These are phyloP conservation scores for Leptinotarsa tumamoca DNA, from an alignment of 2,888 invertebrate genomes.

Conservation along the genomic window DNA sequence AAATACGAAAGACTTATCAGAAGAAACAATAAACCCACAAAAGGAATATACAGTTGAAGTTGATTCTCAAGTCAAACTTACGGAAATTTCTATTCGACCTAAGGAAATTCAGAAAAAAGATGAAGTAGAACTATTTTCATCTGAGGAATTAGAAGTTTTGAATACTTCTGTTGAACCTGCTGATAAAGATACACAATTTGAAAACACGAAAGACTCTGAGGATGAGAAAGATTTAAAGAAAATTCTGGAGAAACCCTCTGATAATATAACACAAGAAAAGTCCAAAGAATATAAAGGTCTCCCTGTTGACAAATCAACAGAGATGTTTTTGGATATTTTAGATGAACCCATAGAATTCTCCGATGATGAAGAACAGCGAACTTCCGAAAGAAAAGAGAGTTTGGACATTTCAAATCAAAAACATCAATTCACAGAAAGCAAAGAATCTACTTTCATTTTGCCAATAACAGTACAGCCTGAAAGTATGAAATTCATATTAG, in stretches of 20 bases:
- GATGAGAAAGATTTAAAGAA: background rate
- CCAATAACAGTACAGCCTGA: background rate
- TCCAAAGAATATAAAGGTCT: constrained; percentile 47
- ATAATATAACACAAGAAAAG: background rate
- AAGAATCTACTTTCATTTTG: background rate
- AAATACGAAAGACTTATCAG: background rate
- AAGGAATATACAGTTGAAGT: background rate
- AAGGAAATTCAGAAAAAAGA: background rate
- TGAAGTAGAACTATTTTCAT: background rate
- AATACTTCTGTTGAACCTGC: background rate
- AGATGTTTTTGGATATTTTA: constrained; percentile 49
- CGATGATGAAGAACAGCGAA: constrained; percentile 50
- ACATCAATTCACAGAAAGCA: too few relatives aligned
- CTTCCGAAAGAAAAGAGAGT: background rate
- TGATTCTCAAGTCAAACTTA: background rate
- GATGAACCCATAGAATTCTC: constrained; percentile 56
- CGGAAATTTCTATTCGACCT: background rate
- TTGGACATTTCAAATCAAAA: too few relatives aligned
- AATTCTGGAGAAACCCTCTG: background rate
- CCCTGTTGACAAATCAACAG: constrained; percentile 51
- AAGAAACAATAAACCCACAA: background rate
- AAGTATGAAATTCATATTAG: background rate
- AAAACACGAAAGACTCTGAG: too few relatives aligned
- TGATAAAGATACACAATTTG: too few relatives aligned
- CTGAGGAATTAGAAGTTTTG: background rate